A percentile compares a stretch with the other conserved stretches of the same genome.
These are phyloP conservation scores for Periphyllus acericola DNA, from an alignment of 2,888 invertebrate genomes.

Conservation along the genomic window DNA sequence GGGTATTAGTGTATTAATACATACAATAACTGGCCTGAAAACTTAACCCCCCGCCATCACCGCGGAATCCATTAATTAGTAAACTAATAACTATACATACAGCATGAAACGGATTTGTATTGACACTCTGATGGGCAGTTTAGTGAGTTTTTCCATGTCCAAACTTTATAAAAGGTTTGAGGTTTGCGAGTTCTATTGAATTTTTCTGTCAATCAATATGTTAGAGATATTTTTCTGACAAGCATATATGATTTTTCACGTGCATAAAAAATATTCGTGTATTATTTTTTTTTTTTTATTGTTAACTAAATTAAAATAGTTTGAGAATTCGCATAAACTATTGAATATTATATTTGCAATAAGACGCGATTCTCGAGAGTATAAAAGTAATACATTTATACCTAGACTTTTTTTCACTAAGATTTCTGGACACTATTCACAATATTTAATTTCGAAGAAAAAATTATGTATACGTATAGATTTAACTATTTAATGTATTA, in stretches of 20 bases:
- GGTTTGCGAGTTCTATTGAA: slow-evolving; percentile 9
- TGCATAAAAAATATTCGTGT: not conserved
- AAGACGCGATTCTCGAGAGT: too few relatives aligned
- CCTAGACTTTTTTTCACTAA: too few relatives aligned
- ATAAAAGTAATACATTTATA: too few relatives aligned
- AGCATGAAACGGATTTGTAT: slow-evolving; percentile 38
- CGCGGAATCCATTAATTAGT: slow-evolving; percentile 28
- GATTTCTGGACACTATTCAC: too few relatives aligned
- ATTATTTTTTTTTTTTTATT: not conserved
- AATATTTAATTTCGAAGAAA: too few relatives aligned
- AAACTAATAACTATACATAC: not conserved
- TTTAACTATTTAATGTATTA: too few relatives aligned
- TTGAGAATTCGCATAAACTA: not conserved
- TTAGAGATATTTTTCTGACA: slow-evolving; percentile 41
- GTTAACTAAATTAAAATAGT: not conserved
- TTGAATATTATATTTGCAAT: too few relatives aligned
- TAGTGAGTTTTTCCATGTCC: not conserved
- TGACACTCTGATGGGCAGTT: slow-evolving; percentile 46
- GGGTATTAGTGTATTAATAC: not conserved
- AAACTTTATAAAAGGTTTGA: slow-evolving; percentile 13
- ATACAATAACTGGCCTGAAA: not conserved
- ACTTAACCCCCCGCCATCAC: not conserved
- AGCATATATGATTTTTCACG: not conserved
- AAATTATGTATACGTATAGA: too few relatives aligned
- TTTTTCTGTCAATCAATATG: slow-evolving; percentile 34